Base-by-base conservation (phyloP, 1,140 invertebrate genomes). In the Leptinotarsa texana region DNA sequence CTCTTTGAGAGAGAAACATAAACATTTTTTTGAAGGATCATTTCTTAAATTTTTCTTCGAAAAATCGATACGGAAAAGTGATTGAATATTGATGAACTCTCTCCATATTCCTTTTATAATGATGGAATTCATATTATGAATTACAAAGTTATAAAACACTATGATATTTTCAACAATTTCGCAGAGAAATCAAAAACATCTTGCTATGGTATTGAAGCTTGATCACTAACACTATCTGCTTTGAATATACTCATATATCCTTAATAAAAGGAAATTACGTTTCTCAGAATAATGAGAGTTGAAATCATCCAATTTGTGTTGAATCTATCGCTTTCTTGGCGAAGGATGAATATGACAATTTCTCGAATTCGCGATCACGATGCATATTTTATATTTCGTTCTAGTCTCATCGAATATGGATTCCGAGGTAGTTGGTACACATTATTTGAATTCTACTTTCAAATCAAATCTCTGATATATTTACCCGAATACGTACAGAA, bases 391-490 rank as follows among this genome's bases (percentile, higher is more conserved):
- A 33, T 22, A 66, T 66, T 66, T 33, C 21, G 21, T 24, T 66
- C 27, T 18, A 22, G 24, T 66, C 22, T 13, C 15, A 66, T 33
- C 11, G 6, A 66, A 66, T 33, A 24, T 24, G n/a, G n/a, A 18
- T 63, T 18, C 61, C 8, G n/a, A n/a, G n/a, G 22, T 66, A 22
- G 21, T 24, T 3, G n/a, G n/a, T 66, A 18, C 15, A 66, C 22
- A 24, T 66, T 66, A 66, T 66, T 66, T 66, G 27, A 66, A 66
- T 24, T 66, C 63, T 24, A 66, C 11, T 66, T 66, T 66, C 11
- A 24, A 66, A 66, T 66, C 63, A 13, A 21, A 66, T 66, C 63
- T 21, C 63, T 33, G 13, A 33, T 17, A 66, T 66, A 66, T 66
- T 66, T 66, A 66, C 18, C 63, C 21, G 22, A 22, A 24, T 66